Evolutionary conservation across 2,797 vertebrate genomes (phyloP).

Genomic region (Aulostomus chinensis): DNA sequence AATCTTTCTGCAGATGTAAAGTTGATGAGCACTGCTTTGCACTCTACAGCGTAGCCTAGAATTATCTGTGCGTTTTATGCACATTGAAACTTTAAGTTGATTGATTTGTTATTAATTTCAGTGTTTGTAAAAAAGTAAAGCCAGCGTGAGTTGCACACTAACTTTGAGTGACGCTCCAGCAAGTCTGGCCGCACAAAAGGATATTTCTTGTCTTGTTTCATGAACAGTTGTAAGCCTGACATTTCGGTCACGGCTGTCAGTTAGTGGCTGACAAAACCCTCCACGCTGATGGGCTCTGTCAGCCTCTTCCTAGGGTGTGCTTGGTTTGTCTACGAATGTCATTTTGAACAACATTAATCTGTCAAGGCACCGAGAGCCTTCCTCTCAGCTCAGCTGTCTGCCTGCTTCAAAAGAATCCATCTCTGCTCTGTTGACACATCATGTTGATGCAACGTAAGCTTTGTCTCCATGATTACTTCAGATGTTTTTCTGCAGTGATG

Average conservation of each 20-base stretch:
- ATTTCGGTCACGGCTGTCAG: constrained; percentile 49
- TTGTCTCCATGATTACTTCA: constrained; percentile 14
- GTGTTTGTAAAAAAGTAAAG: too few relatives aligned
- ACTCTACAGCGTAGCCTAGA: too few relatives aligned
- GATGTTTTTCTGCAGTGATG: constrained; percentile 9
- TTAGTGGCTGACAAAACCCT: constrained; percentile 40
- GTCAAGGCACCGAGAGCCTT: constrained; percentile 31
- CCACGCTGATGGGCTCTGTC: constrained; percentile 44
- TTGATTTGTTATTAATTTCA: too few relatives aligned
- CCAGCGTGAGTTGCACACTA: background rate
- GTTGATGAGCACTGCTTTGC: too few relatives aligned
- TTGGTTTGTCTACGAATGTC: constrained; percentile 39
- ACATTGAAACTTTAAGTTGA: too few relatives aligned
- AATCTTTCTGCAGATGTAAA: background rate
- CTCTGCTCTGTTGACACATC: constrained; percentile 13
- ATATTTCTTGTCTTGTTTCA: constrained; percentile 27
- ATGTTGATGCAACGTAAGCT: constrained; percentile 12
- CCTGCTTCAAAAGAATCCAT: constrained; percentile 9
- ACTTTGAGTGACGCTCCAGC: constrained; percentile 13
- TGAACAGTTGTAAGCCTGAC: constrained; percentile 37
- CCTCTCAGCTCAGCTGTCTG: constrained; percentile 31
- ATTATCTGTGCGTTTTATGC: too few relatives aligned
- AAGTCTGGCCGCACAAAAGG: constrained; percentile 20
- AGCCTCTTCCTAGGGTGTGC: constrained; percentile 39
- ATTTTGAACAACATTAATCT: constrained; percentile 61